phyloP scores from a whole-genome alignment of 2,113 vertebrate species.

The Thunnus maccoyii region DNA sequence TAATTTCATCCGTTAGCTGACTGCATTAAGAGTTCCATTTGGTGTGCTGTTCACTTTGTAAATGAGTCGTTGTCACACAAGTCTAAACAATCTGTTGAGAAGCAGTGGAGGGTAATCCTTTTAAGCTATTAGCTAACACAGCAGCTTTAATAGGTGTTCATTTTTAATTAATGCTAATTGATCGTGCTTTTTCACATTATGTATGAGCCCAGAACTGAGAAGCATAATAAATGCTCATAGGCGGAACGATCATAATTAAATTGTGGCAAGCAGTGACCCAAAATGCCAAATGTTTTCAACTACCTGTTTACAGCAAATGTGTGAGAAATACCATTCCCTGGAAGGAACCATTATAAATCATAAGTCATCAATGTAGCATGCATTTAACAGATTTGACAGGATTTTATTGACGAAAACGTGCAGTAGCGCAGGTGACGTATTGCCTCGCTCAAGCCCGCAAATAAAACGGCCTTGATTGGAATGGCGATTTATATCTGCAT shows the following conservation, averaged over 20 bases:
- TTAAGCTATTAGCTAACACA: conserved; percentile 55
- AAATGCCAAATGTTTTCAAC: conserved; percentile 23
- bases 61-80: conserved; percentile 37
- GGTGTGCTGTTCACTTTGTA: conserved; percentile 6
- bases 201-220: conserved; percentile 30
- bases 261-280: conserved; percentile 30
- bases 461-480: conserved; percentile 84
- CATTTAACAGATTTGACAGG: conserved; percentile 73
- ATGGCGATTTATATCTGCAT: conserved; percentile 86
- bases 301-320: conserved; percentile 24
- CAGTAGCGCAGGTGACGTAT: conserved; percentile 76
- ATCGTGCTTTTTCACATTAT: conserved; percentile 53
- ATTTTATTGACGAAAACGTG: conserved; percentile 81
- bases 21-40: conserved; percentile 26
- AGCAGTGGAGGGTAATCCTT: conserved; percentile 41
- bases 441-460: conserved; percentile 69
- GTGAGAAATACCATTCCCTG: conserved; percentile 35
- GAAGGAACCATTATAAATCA: conserved; percentile 65
- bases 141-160: conserved; percentile 64
- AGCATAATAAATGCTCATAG: conserved; percentile 31
- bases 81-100: conserved; percentile 37
- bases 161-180: conserved; percentile 71
- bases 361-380: conserved; percentile 56
- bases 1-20: conserved; percentile 12
- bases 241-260: conserved; percentile 43